These are phyloP conservation scores for Eledone cirrhosa DNA, from an alignment of 2,888 invertebrate genomes.

Conservation along the genomic window DNA sequence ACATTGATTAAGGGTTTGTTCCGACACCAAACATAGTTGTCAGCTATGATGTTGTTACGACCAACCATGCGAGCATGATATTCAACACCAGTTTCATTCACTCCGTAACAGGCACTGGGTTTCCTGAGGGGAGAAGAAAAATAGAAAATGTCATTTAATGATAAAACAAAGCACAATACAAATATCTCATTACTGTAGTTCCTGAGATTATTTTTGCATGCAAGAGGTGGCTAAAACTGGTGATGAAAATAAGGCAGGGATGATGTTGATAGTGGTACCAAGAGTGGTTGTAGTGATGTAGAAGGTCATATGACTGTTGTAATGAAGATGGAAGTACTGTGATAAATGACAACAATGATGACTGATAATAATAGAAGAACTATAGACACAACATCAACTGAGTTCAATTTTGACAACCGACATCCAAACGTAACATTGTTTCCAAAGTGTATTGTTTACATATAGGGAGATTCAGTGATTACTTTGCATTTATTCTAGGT, in stretches of 20 bases:
- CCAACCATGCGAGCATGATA: conserved; percentile 52
- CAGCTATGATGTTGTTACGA: conserved; percentile 31
- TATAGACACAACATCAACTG: too few relatives aligned
- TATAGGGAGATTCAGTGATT: too few relatives aligned
- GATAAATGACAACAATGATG: too few relatives aligned
- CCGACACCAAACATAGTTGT: conserved; percentile 40
- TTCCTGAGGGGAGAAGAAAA: conserved; percentile 30
- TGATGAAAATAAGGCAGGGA: background rate
- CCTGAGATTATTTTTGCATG: background rate
- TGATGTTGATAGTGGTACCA: too few relatives aligned
- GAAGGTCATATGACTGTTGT: too few relatives aligned
- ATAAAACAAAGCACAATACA: background rate
- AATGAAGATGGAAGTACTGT: too few relatives aligned
- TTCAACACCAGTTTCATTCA: conserved; percentile 48
- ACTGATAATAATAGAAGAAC: too few relatives aligned
- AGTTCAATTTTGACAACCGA: too few relatives aligned
- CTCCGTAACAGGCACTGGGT: conserved; percentile 39
- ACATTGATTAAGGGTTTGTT: conserved; percentile 50
- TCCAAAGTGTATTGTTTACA: too few relatives aligned
- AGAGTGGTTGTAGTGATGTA: too few relatives aligned
- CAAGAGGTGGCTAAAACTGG: background rate
- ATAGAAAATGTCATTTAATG: background rate
- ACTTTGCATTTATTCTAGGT: too few relatives aligned
- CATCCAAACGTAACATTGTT: too few relatives aligned
- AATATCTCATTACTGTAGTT: background rate